Conservation (phyloP, 2,888 invertebrate genomes). For the Erynnis tages region DNA sequence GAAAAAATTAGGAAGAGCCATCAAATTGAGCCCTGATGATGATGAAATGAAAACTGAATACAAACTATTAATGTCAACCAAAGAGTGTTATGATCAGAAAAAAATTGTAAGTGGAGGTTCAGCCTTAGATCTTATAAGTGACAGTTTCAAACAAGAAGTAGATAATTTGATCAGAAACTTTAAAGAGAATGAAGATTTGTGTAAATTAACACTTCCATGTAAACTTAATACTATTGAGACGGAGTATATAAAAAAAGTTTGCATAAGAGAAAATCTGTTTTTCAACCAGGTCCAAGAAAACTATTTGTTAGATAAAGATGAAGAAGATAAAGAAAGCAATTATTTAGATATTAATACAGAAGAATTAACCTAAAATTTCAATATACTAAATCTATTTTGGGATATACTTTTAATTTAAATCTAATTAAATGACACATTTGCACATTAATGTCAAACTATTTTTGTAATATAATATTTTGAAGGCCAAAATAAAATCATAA, state of each 20-base stretch:
- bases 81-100: constrained; percentile 50
- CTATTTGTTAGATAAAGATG: constrained; percentile 42
- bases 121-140: constrained; percentile 45
- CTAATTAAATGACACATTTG: too few species aligned
- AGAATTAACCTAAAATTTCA: too few species aligned
- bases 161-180: constrained; percentile 70
- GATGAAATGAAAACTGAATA: constrained; percentile 80
- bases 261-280: constrained; percentile 69
- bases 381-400: too few species aligned
- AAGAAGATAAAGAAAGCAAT: constrained; percentile 26
- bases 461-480: not conserved
- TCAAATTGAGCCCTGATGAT: constrained; percentile 76
- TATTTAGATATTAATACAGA: too few species aligned
- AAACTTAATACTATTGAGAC: constrained; percentile 69
- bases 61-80: constrained; percentile 58
- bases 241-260: constrained; percentile 67
- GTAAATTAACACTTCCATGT: constrained; percentile 72
- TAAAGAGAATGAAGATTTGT: constrained; percentile 58
- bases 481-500: constrained; percentile 35
- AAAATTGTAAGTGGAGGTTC: constrained; percentile 44
- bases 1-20: constrained; percentile 76
- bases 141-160: constrained; percentile 67
- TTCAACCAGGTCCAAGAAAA: constrained; percentile 51
- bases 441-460: not conserved
- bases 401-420: too few species aligned